phyloP scores from a whole-genome alignment of 1,140 invertebrate genomes.

The Lordiphosa clarofinis region DNA sequence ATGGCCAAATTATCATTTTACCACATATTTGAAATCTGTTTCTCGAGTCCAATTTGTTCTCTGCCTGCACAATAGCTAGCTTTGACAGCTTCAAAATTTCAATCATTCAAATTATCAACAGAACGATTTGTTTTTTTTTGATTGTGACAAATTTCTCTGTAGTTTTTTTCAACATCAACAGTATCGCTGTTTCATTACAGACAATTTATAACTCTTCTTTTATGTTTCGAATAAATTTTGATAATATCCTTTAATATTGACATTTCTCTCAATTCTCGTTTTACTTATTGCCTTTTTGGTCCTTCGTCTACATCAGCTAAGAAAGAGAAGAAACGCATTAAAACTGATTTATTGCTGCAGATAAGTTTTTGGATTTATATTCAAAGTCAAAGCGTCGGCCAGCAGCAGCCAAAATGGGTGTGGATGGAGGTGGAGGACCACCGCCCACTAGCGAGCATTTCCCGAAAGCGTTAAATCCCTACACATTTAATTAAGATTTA shows the following conservation, averaged over 20 bases:
- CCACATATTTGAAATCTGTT: too few species aligned
- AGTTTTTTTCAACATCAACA: too few species aligned
- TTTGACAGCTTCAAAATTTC: too few species aligned
- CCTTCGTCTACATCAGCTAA: conserved; percentile 32
- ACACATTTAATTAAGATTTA: conserved; percentile 70
- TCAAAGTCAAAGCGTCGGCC: conserved; percentile 28
- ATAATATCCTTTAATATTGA: background rate
- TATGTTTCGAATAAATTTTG: too few species aligned
- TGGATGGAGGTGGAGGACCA: background rate
- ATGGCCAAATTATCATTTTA: too few species aligned
- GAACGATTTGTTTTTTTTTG: too few species aligned
- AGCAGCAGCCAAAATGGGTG: background rate
- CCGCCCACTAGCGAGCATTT: background rate
- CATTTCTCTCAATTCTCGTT: conserved; percentile 1
- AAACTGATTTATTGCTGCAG: conserved; percentile 72
- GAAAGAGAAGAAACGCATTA: conserved; percentile 58
- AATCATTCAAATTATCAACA: too few species aligned
- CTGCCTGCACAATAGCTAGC: too few species aligned
- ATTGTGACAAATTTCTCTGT: too few species aligned
- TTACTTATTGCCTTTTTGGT: background rate
- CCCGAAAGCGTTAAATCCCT: conserved; percentile 14
- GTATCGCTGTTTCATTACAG: too few species aligned
- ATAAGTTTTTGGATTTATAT: conserved; percentile 73
- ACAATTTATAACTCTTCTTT: too few species aligned
- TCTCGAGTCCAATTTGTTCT: too few species aligned